Evolutionary conservation across 1,140 invertebrate species (phyloP).

Genomic region (Andrena cerasifolii): DNA sequence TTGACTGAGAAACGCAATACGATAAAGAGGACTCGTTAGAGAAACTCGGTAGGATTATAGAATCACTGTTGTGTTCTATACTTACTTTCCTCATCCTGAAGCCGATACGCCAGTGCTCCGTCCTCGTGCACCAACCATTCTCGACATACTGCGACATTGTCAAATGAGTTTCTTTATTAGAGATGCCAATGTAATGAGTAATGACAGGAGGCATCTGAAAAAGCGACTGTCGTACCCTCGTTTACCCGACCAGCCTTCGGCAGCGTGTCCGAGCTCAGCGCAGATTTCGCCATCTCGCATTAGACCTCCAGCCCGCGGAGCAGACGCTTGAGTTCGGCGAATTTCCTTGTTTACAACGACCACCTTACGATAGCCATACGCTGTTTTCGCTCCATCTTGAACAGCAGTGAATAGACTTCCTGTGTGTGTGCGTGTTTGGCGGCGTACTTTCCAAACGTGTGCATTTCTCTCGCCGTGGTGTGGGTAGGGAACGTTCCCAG

Average conservation of each 20-base stretch:
- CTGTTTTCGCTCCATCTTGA: constrained; percentile 72
- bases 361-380: constrained; percentile 57
- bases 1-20: constrained; percentile 84
- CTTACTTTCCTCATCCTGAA: constrained; percentile 95
- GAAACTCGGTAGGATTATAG: background rate
- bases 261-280: constrained; percentile 76
- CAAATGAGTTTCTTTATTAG: constrained; percentile 9
- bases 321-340: background rate
- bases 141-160: constrained; percentile 87
- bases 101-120: constrained; percentile 92
- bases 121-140: constrained; percentile 97
- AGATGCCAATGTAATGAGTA: constrained; percentile 40
- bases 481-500: background rate
- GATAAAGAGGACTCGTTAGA: background rate
- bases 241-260: constrained; percentile 81
- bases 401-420: constrained; percentile 40
- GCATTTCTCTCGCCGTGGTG: constrained; percentile 10
- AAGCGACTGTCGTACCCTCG: constrained; percentile 74
- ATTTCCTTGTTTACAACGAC: constrained; percentile 63
- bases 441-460: background rate
- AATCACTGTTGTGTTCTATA: background rate
- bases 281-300: constrained; percentile 78
- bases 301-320: background rate
- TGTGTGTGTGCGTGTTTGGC: background rate
- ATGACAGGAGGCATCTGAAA: constrained; percentile 38